Conservation (phyloP, 2,113 vertebrate genomes). For the Arenaria interpres region DNA sequence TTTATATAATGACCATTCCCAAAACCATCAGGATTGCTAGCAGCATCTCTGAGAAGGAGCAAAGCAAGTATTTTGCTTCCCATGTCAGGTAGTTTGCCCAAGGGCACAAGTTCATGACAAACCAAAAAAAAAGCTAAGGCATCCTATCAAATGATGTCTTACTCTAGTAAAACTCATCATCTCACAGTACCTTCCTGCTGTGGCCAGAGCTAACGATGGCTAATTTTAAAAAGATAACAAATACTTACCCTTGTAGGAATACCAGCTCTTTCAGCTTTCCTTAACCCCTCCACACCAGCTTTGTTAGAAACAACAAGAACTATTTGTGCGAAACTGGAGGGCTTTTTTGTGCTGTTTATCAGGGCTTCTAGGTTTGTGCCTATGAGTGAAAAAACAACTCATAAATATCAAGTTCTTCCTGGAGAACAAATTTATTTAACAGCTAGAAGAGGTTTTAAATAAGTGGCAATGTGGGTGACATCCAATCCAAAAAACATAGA, state of each 20-base stretch:
- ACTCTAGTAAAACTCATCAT: neutral
- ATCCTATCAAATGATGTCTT: neutral
- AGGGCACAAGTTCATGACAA: neutral
- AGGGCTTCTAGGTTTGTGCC: constrained; percentile 96
- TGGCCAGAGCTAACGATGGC: neutral
- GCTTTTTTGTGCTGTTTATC: constrained; percentile 83
- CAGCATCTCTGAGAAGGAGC: neutral
- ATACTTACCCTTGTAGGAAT: constrained; percentile 88
- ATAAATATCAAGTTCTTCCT: neutral
- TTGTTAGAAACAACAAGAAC: constrained; percentile 94
- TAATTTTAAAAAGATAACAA: neutral
- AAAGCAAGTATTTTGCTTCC: neutral
- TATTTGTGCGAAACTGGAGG: constrained; percentile 84
- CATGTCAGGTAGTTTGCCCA: neutral
- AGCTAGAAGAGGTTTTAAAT: neutral
- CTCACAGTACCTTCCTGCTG: neutral
- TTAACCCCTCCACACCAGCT: constrained; percentile 85
- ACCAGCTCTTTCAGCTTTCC: constrained; percentile 85
- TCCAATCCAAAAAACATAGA: neutral
- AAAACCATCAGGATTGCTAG: neutral
- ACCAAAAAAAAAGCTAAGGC: neutral
- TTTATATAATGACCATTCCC: neutral
- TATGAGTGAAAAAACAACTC: constrained; percentile 46
- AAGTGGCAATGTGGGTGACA: neutral
- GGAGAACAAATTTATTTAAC: neutral